phyloP scores from a whole-genome alignment of 1,140 invertebrate genomes.

The Tyrophagus putrescentiae region DNA sequence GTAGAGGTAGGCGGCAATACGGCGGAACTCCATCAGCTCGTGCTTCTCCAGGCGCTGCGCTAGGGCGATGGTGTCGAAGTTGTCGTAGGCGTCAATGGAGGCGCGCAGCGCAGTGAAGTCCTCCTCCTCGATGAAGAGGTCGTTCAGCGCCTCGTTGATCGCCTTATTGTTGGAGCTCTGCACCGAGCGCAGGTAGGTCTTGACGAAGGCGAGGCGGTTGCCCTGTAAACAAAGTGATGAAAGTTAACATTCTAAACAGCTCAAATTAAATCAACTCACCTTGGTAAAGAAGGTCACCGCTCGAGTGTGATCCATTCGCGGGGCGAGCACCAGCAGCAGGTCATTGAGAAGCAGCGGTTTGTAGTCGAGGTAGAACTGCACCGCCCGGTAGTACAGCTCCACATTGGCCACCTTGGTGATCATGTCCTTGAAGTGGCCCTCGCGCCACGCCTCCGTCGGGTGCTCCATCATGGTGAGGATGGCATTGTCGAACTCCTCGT shows the following conservation, averaged over 20 bases:
- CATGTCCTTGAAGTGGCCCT: constrained; percentile 98
- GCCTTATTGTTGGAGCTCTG: constrained; percentile 98
- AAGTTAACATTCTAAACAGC: too few species aligned
- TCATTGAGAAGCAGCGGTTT: constrained; percentile 95
- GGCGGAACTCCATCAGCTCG: constrained; percentile 93
- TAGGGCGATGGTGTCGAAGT: constrained; percentile 96
- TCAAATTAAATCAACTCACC: constrained; percentile 30
- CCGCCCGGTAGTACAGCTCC: constrained; percentile 96
- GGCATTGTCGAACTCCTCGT: constrained; percentile 99
- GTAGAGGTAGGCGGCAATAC: constrained; percentile 97
- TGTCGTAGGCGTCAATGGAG: constrained; percentile 98
- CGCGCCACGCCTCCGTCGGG: constrained; percentile 96
- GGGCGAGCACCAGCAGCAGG: constrained; percentile 82
- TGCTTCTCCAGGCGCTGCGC: constrained; percentile 96
- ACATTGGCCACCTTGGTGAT: constrained; percentile 99
- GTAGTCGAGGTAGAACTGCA: constrained; percentile 96
- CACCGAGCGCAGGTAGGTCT: constrained; percentile 90
- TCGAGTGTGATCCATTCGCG: constrained; percentile 92
- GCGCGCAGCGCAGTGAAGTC: constrained; percentile 80
- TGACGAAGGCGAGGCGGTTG: constrained; percentile 81
- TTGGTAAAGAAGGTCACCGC: constrained; percentile 54
- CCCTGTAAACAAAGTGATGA: constrained; percentile 35
- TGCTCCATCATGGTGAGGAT: constrained; percentile 98
- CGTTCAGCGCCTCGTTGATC: constrained; percentile 96
- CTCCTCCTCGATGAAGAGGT: constrained; percentile 92